Evolutionary conservation across 2,113 vertebrate genomes (phyloP).

Genomic region (Amazona guildingii): DNA sequence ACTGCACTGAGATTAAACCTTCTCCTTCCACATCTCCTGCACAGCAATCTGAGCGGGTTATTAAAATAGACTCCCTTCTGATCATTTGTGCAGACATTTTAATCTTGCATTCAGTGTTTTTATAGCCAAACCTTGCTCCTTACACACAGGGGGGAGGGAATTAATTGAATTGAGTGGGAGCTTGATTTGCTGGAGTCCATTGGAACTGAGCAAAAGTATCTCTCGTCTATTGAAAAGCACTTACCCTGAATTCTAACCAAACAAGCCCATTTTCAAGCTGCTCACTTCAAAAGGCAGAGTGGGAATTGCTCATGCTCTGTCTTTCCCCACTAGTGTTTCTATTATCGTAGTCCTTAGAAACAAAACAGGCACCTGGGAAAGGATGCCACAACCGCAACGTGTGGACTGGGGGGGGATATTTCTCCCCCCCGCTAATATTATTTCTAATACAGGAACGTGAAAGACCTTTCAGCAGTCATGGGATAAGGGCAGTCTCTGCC

Average conservation of each 20-base stretch:
- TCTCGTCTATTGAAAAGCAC: slow-evolving; percentile 55
- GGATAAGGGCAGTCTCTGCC: background rate
- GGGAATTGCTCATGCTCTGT: slow-evolving; percentile 43
- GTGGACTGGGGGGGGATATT: background rate
- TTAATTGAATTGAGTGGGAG: slow-evolving; percentile 72
- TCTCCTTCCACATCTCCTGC: slow-evolving; percentile 39
- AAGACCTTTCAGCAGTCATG: background rate
- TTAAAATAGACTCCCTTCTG: slow-evolving; percentile 69
- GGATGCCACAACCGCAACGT: background rate
- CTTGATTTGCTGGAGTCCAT: slow-evolving; percentile 60
- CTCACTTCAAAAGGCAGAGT: slow-evolving; percentile 42
- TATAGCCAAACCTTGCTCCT: slow-evolving; percentile 62
- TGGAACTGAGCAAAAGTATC: slow-evolving; percentile 34
- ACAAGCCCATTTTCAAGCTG: slow-evolving; percentile 53
- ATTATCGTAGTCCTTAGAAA: slow-evolving; percentile 32
- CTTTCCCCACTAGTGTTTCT: slow-evolving; percentile 30
- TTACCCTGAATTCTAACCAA: slow-evolving; percentile 62
- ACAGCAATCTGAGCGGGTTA: slow-evolving; percentile 61
- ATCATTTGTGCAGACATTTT: slow-evolving; percentile 66
- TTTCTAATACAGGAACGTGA: background rate
- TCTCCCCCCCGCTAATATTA: background rate
- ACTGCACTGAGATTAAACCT: slow-evolving; percentile 62
- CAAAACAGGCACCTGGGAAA: slow-evolving; percentile 34
- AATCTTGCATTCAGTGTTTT: slow-evolving; percentile 68
- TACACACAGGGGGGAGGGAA: slow-evolving; percentile 53